These are phyloP conservation scores for Rissa tridactyla DNA, from an alignment of 2,113 vertebrate genomes.

Conservation along the genomic window DNA sequence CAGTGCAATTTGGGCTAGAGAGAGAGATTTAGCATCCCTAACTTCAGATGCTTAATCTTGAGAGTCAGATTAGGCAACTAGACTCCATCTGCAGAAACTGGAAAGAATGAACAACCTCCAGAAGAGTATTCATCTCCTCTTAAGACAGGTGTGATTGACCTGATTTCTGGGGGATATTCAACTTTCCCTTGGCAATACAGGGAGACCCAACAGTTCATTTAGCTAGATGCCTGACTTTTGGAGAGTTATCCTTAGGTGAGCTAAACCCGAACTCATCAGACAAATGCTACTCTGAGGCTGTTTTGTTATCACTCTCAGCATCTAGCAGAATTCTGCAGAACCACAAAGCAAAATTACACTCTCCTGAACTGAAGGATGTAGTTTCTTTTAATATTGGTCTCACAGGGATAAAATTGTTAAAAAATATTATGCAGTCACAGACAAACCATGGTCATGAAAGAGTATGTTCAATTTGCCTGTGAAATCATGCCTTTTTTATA, in stretches of 20 bases:
- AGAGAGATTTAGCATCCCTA: background rate
- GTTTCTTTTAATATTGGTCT: background rate
- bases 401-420: background rate
- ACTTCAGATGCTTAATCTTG: background rate
- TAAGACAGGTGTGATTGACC: background rate
- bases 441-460: background rate
- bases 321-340: background rate
- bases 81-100: background rate
- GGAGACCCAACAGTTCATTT: background rate
- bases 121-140: background rate
- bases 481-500: background rate
- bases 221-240: background rate
- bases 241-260: background rate
- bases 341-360: background rate
- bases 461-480: background rate
- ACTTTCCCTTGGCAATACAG: background rate
- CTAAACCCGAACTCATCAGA: background rate
- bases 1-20: background rate
- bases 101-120: background rate
- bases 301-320: background rate
- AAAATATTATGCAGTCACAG: background rate
- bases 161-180: background rate
- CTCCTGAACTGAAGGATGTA: background rate
- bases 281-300: background rate
- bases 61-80: background rate